Base-by-base conservation (phyloP, 2,113 vertebrate species). In the Condylura cristata region DNA sequence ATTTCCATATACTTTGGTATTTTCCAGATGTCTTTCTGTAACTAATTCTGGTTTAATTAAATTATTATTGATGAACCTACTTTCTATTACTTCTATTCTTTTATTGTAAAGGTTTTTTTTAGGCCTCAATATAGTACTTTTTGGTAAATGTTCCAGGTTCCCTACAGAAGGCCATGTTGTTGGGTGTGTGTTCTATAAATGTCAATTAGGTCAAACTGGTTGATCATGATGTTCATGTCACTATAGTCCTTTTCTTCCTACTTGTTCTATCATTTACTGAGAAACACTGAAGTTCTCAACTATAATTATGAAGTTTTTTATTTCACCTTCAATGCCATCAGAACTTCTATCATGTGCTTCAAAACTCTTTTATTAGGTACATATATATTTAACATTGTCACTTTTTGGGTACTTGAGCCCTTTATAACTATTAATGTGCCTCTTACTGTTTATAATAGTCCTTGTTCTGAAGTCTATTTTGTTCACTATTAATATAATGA, bases 1-100 rank as follows among this genome's bases (percentile, higher is more conserved):
- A 60, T 78, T 76, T 86, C n/a, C 75, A 37, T n/a, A 56, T 34
- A 70, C 44, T 70, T 75, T 12, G 8, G 53, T 1, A 41, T 88
- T 91, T 81, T 75, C 28, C 53, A 91, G 32, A n/a, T 85, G 76
- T 46, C n/a, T 56, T 92, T 96, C 26, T 87, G 17, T 89, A 76
- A 66, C 11, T 76, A 51, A 85, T 48, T 81, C 46, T 83, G 39
- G 24, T 82, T 94, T 86, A 48, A 68, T 83, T 58, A n/a, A 39
- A 75, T 60, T 30, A 72, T 5, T 13, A 37, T 32, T 75, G 65
- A 86, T 53, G 26, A 89, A 72, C 17, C 72, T 89, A 71, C 20
- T 39, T 65, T 70, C 3, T 37, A 51, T 71, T 32, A 56, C 80
- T 34, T 84, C 32, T 82, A 41, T 72, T 65, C 39, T 86, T 76